Base-by-base conservation (phyloP, 37 sponge, comb jelly and placozoan species). In the Haliclona indistincta region DNA sequence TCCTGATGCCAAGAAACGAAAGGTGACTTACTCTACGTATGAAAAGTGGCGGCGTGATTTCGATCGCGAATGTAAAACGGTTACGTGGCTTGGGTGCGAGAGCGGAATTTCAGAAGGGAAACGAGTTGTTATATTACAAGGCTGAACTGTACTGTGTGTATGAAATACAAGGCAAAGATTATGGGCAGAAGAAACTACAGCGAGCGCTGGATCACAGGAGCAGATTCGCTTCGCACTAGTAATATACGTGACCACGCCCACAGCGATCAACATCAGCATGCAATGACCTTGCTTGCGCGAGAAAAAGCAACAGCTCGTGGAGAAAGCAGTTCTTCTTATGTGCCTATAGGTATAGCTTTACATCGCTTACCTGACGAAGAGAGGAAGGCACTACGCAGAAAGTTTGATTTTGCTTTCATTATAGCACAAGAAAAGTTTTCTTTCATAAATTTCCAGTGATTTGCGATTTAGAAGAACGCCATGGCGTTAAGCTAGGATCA, bases 381-480 rank as follows among this genome's bases (percentile, higher is more conserved):
- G 37, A 73, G 35, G 36, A 67, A 43, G 5, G 22, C 47, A 55
- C 63, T 86, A 42, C n/a, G 62, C 17, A 34, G 17, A 30, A 86
- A 86, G 53, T 87, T 80, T 69, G 88, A 87, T 37, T 67, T 87
- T 34, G 88, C 88, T n/a, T 75, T 81, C 56, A 68, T 81, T 39
- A 55, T 71, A n/a, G 81, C 88, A 75, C n/a, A 5, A 76, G 81
- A 41, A 66, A 81, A 38, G 36, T 81, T 30, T 43, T 76, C 10
- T 87, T 75, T 73, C 22, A 36, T 17, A 86, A 78, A 28, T 78
- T 67, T 37, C 43, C 68, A 4, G 33, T 19, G 4, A 39, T 78
- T 43, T 78, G 78, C 41, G 25, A 78, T 26, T 26, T 78, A 22
- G 70, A 78, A 32, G 58, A 56, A 1, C 43, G 49, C 6, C 79